Conservation (phyloP, 92 coral and sea anemone species). For the Diadumene lineata region DNA sequence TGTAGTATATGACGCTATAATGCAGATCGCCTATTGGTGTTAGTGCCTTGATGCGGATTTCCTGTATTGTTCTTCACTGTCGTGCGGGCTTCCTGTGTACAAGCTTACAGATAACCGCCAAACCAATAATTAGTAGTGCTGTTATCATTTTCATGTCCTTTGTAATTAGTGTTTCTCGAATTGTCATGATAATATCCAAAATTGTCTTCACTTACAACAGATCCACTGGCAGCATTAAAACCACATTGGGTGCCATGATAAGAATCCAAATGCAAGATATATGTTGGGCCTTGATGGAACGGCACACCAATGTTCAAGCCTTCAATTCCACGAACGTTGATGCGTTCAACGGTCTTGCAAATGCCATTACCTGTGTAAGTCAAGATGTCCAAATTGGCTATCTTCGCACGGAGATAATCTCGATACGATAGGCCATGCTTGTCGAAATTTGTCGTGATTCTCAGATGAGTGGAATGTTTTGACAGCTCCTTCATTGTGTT, state of each 20-base stretch:
- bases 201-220: neutral
- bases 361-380: neutral
- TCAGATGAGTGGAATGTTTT: neutral
- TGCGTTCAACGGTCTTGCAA: neutral
- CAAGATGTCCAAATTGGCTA: neutral
- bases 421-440: neutral
- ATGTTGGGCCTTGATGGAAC: neutral
- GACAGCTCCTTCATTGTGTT: neutral
- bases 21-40: no score
- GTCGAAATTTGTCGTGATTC: neutral
- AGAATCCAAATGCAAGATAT: neutral
- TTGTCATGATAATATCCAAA: neutral
- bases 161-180: neutral
- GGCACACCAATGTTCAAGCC: neutral
- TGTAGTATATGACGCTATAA: no score
- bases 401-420: neutral
- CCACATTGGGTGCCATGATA: neutral
- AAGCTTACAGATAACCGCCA: slow-evolving; percentile 11
- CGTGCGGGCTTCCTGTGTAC: no score
- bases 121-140: slow-evolving; percentile 20
- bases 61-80: no score
- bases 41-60: no score
- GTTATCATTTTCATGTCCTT: neutral
- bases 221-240: neutral
- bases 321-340: neutral